phyloP scores from a whole-genome alignment of 2,888 invertebrate species.

The Chloroclystis v-ata region DNA sequence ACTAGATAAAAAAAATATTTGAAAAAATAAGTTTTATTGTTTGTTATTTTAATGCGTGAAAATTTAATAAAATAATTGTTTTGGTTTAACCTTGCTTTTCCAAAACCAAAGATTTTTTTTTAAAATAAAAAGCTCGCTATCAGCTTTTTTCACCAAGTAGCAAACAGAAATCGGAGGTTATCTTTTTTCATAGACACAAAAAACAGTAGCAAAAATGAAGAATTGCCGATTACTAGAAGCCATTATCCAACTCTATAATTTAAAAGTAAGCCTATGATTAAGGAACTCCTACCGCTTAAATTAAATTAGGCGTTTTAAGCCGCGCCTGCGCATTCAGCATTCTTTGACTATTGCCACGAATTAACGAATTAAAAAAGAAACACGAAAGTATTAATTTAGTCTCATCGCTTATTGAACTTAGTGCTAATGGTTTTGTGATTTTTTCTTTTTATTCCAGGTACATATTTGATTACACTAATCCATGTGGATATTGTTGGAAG shows the following conservation, averaged over 20 bases:
- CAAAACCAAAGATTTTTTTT: no score
- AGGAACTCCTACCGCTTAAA: constrained; percentile 77
- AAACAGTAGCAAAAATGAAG: constrained; percentile 74
- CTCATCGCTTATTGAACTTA: constrained; percentile 61
- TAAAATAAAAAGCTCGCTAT: neutral
- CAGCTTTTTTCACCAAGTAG: constrained; percentile 21
- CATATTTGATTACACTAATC: neutral
- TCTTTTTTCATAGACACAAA: constrained; percentile 52
- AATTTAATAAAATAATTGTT: no score
- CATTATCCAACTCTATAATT: constrained; percentile 72
- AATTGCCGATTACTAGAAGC: constrained; percentile 74
- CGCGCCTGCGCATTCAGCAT: constrained; percentile 42
- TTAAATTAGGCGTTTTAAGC: constrained; percentile 77
- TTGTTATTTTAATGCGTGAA: no score
- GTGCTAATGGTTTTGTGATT: constrained; percentile 64
- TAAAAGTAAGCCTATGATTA: constrained; percentile 73
- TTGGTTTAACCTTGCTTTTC: no score
- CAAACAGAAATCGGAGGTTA: constrained; percentile 35
- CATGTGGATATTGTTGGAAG: neutral
- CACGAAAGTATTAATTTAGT: constrained; percentile 62
- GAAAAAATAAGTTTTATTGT: no score
- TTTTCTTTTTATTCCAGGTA: constrained; percentile 37
- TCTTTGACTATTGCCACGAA: constrained; percentile 50
- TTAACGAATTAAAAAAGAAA: constrained; percentile 57
- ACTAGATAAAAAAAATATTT: no score